phyloP scores from a whole-genome alignment of 2,797 vertebrate species.

The Parauchenoglanis punctatus region DNA sequence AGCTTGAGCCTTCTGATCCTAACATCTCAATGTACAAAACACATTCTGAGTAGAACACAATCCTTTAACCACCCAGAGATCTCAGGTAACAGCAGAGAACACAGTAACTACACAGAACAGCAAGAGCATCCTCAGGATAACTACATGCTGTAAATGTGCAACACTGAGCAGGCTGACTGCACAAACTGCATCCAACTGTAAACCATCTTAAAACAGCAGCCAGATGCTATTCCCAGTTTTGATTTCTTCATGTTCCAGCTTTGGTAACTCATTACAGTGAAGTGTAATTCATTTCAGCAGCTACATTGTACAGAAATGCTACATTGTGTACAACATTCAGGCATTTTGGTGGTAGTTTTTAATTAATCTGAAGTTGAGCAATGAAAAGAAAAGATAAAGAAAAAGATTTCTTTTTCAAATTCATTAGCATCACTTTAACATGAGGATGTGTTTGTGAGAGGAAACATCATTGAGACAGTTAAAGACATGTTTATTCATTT shows the following conservation, averaged over 20 bases:
- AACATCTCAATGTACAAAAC: not conserved
- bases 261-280: not conserved
- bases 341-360: no score
- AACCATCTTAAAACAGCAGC: not conserved
- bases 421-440: not conserved
- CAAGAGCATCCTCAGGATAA: not conserved
- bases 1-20: not conserved
- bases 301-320: not conserved
- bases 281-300: not conserved
- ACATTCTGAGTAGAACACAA: not conserved
- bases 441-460: not conserved
- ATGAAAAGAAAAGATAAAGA: no score
- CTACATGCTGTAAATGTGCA: constrained; percentile 1
- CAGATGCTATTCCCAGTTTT: not conserved
- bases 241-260: not conserved
- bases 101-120: not conserved
- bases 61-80: not conserved
- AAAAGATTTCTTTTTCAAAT: not conserved
- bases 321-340: no score
- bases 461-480: not conserved
- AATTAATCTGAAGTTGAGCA: not conserved
- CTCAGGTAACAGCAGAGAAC: not conserved
- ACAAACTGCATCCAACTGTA: not conserved
- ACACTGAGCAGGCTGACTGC: not conserved
- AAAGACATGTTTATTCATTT: not conserved